These are phyloP conservation scores for Drosophila anomalata DNA, from an alignment of 2,888 invertebrate genomes.

Conservation along the genomic window DNA sequence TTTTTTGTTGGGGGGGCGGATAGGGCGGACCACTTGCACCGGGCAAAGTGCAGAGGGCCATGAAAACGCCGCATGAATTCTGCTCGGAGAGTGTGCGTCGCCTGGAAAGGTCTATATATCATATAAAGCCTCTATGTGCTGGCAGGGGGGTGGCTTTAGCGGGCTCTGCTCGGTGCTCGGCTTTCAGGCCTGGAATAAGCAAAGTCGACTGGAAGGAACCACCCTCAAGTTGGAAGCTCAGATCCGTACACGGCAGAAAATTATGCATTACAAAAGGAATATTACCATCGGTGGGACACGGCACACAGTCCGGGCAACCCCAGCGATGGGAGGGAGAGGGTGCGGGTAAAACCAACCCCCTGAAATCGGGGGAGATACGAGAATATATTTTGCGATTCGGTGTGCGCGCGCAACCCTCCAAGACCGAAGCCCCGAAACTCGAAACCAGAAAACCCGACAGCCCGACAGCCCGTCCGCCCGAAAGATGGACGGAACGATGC, in stretches of 20 bases:
- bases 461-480: not conserved
- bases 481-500: constrained; percentile 4
- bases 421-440: constrained; percentile 45
- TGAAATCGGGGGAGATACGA: constrained; percentile 65
- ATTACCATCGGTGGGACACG: constrained; percentile 47
- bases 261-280: constrained; percentile 38
- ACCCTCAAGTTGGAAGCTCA: constrained; percentile 35
- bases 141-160: constrained; percentile 30
- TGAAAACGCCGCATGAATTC: constrained; percentile 65
- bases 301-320: constrained; percentile 11
- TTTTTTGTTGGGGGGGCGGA: constrained; percentile 31
- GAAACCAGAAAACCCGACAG: constrained; percentile 9
- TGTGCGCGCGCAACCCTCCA: constrained; percentile 75
- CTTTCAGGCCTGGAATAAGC: constrained; percentile 7
- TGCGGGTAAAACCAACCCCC: constrained; percentile 38
- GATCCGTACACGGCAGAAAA: constrained; percentile 66
- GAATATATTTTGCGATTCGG: constrained; percentile 60
- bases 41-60: constrained; percentile 59
- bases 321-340: constrained; percentile 10
- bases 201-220: constrained; percentile 36
- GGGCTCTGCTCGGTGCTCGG: not conserved
- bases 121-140: constrained; percentile 31
- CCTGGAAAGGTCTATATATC: constrained; percentile 76
- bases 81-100: constrained; percentile 44
- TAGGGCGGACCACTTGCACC: constrained; percentile 56